Base-by-base conservation (phyloP, 1,140 invertebrate genomes). In the Protaetia brevitarsis region DNA sequence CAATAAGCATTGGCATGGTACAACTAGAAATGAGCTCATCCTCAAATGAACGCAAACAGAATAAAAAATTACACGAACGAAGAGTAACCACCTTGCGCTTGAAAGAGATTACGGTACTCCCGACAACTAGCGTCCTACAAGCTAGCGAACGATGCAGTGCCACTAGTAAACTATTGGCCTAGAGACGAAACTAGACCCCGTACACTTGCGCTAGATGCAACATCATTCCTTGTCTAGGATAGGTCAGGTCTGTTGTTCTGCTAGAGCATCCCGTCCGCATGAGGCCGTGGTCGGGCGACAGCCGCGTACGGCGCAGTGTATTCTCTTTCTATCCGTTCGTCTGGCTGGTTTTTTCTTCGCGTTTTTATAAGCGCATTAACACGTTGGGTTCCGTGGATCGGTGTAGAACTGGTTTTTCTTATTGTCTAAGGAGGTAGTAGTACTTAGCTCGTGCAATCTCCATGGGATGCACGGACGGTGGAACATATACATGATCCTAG, bases 181-280 rank as follows among this genome's bases (percentile, higher is more conserved):
- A 51, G 41, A 51, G 41, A 51, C 41, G 41, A 19, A 23, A 10
- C 41, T 19, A 51, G 41, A 51, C 41, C 19, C 31, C 41, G 16
- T 51, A 51, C 41, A 51, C 41, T 51, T 51, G 41, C 41, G 41
- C 41, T 51, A 51, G 41, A 51, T 51, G 41, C 41, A 51, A 51
- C 41, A 51, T 51, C 41, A 51, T 19, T 51, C 13, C 41, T 51
- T 51, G 41, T 51, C 41, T 51, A 51, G 41, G 41, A 51, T 51
- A 51, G 41, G 41, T 51, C 41, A 51, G 41, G 41, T 51, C 34
- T 37, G 34, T 51, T 51, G 41, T 51, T 51, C 19, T 51, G 41
- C 16, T 21, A 23, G 26, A 51, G 19, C 31, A 34, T 34, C 31
- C 41, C 41, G 41, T 5, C 13, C 19, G 13, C 11, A n/a, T n/a